Evolutionary conservation across 2,797 vertebrate genomes (phyloP), one percentile per base, ranked within the genome.

Genomic region (Oceanodroma leucorhoa): DNA sequence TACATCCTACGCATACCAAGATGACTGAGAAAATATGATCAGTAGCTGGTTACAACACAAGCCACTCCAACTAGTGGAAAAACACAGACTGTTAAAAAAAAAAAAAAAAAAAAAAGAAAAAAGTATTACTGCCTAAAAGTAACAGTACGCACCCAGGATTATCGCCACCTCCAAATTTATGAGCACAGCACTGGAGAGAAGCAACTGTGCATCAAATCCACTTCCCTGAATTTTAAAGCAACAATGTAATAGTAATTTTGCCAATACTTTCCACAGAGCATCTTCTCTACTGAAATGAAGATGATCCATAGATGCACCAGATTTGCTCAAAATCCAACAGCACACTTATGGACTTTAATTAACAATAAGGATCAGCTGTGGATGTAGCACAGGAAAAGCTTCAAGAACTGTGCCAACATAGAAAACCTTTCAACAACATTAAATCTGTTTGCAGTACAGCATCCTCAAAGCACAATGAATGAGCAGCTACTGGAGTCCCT

Each of bases 281-380:
- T 29, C 29, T 72, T 70, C 75, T 85, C 86, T 54, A 69, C 20
- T 2, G 3, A 70, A 89, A 54, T 4, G 2, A 91, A 67, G 26
- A 48, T 0, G 0, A 70, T 45, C 32, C 51, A 82, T 1, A 76
- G 29, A 36, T 29, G 13, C 36, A 87, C 32, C 34, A 54, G 38
- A 62, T 69, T 60, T 82, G 61, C 66, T 90, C 38, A 58, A 75
- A 91, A 93, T 43, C 26, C 69, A 88, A 34, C 24, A 81, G 61
- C 76, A 84, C 10, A 3, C 7, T 87, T 76, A n/a, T 0, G 6
- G 54, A 23, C 80, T 87, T 60, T 8, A 71, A 77, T 53, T 51
- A 88, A 72, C 54, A 76, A n/a, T 13, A 65, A 50, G 15, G 21
- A 78, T 78, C 45, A 43, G 24, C 34, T 34, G 50, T 22, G 50